Base-by-base conservation (phyloP, 2,113 vertebrate species). In the Diadophis punctatus region DNA sequence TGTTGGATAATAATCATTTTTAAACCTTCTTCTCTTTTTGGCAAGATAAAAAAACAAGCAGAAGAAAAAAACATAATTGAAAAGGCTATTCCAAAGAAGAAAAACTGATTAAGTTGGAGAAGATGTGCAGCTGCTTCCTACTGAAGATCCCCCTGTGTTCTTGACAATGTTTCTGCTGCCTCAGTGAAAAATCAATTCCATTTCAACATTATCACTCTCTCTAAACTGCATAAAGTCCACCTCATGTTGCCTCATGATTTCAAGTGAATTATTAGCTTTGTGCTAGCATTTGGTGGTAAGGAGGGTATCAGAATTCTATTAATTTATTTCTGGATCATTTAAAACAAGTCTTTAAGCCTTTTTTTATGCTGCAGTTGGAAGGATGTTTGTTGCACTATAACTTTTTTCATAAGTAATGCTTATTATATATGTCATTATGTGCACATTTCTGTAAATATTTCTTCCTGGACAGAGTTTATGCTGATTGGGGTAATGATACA, bases 41-140 rank as follows among this genome's bases (percentile, higher is more conserved):
- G 96, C 85, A 91, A 90, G 85, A 93, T 87, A 80, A 92, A 92
- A 90, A 91, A 93, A 63, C 90, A 58, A 34, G 87, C 63, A 93
- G n/a, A 94, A 97, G 96, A 91, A 95, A 95, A 92, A 90, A 91
- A 6, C 88, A 56, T 43, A 88, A 94, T 93, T 85, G 94, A 95
- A 94, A 94, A 91, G 56, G 25, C n/a, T 80, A 91, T 74, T 58
- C 56, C 56, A 90, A 74, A 74, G 87, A n/a, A 25, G n/a, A 46
- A 52, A 51, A 86, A 12, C 14, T 16, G 80, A 43, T 60, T 58
- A 51, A 25, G 4, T 34, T 56, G 48, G 46, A 95, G 87, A 93
- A 93, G 90, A 87, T 94, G 94, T 8, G 0, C 80, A 89, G 46
- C 90, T 88, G 85, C 87, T 93, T 88, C 95, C 34, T 74, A 91